Conservation (phyloP, 1,140 invertebrate species). For the Lordiphosa collinella region DNA sequence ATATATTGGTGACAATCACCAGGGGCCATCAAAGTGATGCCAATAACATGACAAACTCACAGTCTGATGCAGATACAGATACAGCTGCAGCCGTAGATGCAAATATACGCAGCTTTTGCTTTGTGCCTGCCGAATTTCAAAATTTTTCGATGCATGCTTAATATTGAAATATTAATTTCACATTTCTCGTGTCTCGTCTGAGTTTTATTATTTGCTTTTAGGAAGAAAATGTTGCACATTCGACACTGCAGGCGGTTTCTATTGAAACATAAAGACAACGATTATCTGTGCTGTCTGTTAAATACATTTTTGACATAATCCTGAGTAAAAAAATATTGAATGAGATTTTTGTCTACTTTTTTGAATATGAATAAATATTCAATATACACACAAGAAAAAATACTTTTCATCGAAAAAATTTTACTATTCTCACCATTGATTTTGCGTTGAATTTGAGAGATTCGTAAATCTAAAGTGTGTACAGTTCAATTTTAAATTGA, state of each 20-base stretch:
- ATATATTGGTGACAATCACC: slow-evolving; percentile 65
- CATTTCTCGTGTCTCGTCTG: slow-evolving; percentile 2
- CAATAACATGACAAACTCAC: slow-evolving; percentile 55
- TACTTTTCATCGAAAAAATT: too few species aligned
- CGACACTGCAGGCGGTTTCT: slow-evolving; percentile 5
- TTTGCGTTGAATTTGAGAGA: too few species aligned
- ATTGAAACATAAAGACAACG: background rate
- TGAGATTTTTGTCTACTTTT: too few species aligned
- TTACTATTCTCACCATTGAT: too few species aligned
- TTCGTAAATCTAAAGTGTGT: too few species aligned
- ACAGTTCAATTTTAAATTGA: too few species aligned
- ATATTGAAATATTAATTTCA: slow-evolving; percentile 69
- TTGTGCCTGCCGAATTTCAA: slow-evolving; percentile 40
- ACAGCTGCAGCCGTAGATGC: slow-evolving; percentile 12
- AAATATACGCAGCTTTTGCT: slow-evolving; percentile 20
- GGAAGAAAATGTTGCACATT: slow-evolving; percentile 17
- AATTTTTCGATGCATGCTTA: slow-evolving; percentile 30
- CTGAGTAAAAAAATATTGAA: too few species aligned
- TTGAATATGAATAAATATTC: too few species aligned
- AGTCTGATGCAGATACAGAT: slow-evolving; percentile 14
- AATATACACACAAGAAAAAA: too few species aligned
- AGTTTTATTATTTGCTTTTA: slow-evolving; percentile 50
- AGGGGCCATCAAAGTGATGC: slow-evolving; percentile 60
- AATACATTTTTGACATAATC: too few species aligned
- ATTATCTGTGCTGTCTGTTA: too few species aligned